A percentile compares a stretch with the other conserved stretches of the same genome.
Evolutionary conservation across 2,113 vertebrate genomes (phyloP).

Genomic region (Baryphthengus martii): DNA sequence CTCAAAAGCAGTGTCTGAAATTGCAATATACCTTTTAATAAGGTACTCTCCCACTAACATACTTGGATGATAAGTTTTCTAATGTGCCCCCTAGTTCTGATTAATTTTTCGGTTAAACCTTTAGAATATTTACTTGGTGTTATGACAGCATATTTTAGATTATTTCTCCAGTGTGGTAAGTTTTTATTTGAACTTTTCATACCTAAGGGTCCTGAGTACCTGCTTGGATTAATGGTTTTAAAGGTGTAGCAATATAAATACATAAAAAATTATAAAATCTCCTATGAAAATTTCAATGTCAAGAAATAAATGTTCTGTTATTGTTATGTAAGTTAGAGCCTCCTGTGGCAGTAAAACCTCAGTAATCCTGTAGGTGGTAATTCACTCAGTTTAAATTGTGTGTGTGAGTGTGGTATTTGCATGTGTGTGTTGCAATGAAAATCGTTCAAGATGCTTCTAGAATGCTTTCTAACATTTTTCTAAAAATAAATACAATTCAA

Average conservation of each 20-base stretch:
- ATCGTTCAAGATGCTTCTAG: background rate
- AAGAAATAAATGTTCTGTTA: background rate
- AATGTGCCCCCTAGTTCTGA: background rate
- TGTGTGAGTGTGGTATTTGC: background rate
- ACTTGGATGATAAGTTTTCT: background rate
- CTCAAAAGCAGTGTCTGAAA: background rate
- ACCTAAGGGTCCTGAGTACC: background rate
- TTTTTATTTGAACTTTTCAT: background rate
- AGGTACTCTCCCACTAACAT: background rate
- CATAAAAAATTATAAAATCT: background rate
- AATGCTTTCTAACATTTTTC: background rate
- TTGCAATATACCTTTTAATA: background rate
- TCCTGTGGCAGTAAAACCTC: background rate
- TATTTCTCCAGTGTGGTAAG: rapidly evolving
- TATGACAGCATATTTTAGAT: background rate
- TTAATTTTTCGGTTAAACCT: background rate
- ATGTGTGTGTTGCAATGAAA: background rate
- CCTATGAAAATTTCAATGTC: background rate
- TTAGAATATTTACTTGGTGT: background rate
- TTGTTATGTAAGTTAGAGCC: background rate
- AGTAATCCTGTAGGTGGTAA: background rate
- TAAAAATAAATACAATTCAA: background rate
- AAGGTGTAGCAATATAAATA: background rate
- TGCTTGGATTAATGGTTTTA: background rate
- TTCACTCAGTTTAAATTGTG: background rate